A percentile compares a stretch with the other conserved stretches of the same genome.
These are phyloP conservation scores for Vanessa atalanta DNA, from an alignment of 1,140 invertebrate genomes.

Conservation along the genomic window DNA sequence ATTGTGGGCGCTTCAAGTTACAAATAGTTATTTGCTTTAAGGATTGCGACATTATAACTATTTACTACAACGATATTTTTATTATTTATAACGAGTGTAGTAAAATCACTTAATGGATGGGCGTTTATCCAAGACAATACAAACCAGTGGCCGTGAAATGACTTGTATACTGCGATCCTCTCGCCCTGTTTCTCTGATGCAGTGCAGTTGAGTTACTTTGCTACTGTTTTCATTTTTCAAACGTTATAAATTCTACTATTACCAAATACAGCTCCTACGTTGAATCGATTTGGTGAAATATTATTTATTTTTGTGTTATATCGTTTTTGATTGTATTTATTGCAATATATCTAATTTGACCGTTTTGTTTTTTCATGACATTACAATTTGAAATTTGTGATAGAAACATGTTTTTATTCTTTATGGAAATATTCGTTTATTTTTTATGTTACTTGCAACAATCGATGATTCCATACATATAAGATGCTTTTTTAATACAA, in stretches of 20 bases:
- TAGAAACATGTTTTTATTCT: too few relatives aligned
- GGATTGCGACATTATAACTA: too few relatives aligned
- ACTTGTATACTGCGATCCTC: conserved; percentile 37
- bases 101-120: conserved; percentile 22
- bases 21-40: too few relatives aligned
- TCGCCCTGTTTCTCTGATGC: conserved; percentile 30
- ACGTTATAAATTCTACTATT: conserved; percentile 19
- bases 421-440: too few relatives aligned
- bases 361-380: too few relatives aligned
- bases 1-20: too few relatives aligned
- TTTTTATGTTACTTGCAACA: too few relatives aligned
- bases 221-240: conserved; percentile 28
- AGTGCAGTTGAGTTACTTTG: conserved; percentile 12
- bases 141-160: conserved; percentile 44
- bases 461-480: too few relatives aligned
- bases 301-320: not conserved
- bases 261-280: not conserved
- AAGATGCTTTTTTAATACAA: too few relatives aligned
- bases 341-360: too few relatives aligned
- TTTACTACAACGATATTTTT: not conserved
- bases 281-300: not conserved
- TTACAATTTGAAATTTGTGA: too few relatives aligned
- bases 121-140: conserved; percentile 33
- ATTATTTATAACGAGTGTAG: conserved; percentile 12
- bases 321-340: not conserved